Base-by-base conservation (phyloP, 2,888 invertebrate species). In the Tinea pellionella region DNA sequence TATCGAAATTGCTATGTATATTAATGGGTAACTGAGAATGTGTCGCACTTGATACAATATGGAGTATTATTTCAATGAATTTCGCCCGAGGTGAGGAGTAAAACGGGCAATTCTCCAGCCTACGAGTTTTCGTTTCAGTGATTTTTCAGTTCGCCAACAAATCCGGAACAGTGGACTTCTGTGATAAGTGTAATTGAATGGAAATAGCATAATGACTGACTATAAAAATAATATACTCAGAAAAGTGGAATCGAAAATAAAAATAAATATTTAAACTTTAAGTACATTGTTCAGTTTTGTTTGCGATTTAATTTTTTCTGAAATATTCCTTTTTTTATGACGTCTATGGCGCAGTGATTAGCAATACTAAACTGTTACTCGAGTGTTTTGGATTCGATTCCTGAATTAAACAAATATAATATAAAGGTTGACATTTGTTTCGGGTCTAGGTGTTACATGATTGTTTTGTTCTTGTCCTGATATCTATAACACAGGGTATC, bases 61-160 rank as follows among this genome's bases (percentile, higher is more conserved):
- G 9, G 62, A 80, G 81, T 80, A 82, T 84, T 77, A 81, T 81
- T 79, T 70, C 74, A 77, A 77, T 78, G 74, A 79, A 80, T 81
- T 80, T 75, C 65, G 73, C 82, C 77, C 66, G 69, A 68, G 75
- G 78, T 71, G 32, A 15, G 57, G 15, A 57, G 29, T 13, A 32
- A 57, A 57, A 57, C 57, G 19, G 57, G 19, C 30, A 57, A 30
- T 32, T 57, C 32, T 15, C 8, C 32, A 30, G 30, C 57, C 57
- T 57, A 32, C 4, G 16, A n/a, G 19, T 55, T 24, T 57, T 57
- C 57, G 57, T 32, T 30, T 32, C 57, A 57, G 32, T 32, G 57
- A 57, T 57, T 57, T 57, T 57, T 57, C 57, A 16, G 30, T 18
- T 15, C 13, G 32, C 13, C 29, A 11, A 32, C 57, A 32, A 32